phyloP scores from a whole-genome alignment of 1,140 invertebrate genomes.

The Paracyclopina nana region DNA sequence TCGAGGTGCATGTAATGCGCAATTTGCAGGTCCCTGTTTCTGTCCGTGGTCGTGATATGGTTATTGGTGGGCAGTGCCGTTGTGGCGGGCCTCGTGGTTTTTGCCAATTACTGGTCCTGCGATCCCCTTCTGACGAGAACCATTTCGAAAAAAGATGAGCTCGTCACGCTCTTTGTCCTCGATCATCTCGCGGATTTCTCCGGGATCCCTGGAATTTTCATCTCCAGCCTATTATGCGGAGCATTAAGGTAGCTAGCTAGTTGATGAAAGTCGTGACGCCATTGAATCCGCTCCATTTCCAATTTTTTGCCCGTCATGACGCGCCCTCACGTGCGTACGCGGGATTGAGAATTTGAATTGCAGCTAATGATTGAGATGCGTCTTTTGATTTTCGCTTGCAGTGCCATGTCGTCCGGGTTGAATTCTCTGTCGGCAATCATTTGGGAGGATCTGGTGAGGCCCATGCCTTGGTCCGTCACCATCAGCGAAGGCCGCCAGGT shows the following conservation, averaged over 20 bases:
- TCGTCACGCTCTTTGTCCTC: not conserved
- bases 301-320: too few species aligned
- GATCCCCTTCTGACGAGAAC: not conserved
- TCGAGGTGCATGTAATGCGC: too few species aligned
- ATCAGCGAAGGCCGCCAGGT: not conserved
- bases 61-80: not conserved
- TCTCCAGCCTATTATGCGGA: not conserved
- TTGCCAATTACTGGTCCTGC: not conserved
- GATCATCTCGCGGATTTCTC: not conserved
- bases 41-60: not conserved
- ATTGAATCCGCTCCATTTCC: too few species aligned
- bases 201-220: not conserved
- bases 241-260: not conserved
- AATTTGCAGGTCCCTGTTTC: not conserved
- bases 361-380: too few species aligned
- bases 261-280: too few species aligned
- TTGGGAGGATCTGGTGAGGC: slow-evolving; percentile 1
- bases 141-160: not conserved
- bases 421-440: not conserved
- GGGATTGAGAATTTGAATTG: too few species aligned
- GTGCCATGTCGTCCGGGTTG: not conserved
- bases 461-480: not conserved
- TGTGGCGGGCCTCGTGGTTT: not conserved
- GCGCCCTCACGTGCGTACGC: too few species aligned
- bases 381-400: not conserved